A percentile compares a stretch with the other conserved stretches of the same genome.
Conservation (phyloP, 2,888 invertebrate genomes). For the Lepas anatifera region DNA sequence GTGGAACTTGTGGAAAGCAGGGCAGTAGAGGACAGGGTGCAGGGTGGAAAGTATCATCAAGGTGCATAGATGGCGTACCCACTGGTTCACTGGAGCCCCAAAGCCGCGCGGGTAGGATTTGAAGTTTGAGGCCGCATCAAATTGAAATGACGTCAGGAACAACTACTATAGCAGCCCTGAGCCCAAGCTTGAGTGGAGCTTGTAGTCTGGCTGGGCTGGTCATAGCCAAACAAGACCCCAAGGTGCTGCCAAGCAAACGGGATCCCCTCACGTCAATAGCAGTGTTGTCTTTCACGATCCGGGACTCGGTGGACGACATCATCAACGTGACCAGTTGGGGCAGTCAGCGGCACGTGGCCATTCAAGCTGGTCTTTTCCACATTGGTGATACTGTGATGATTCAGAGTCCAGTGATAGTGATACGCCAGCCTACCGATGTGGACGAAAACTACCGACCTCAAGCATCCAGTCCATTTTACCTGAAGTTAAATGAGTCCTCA, state of each 20-base stretch:
- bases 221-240: conserved; percentile 1
- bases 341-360: conserved; percentile 4
- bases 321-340: conserved; percentile 11
- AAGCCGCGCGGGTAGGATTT: no score
- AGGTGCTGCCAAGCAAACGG: neutral
- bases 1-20: no score
- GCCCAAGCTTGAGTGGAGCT: neutral
- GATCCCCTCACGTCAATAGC: neutral
- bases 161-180: neutral
- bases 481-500: neutral
- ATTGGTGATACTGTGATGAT: neutral
- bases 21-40: no score
- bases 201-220: neutral
- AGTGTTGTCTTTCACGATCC: neutral
- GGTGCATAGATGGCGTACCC: no score
- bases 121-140: no score
- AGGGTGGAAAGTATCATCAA: no score
- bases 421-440: neutral
- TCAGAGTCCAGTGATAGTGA: neutral
- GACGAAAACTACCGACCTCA: neutral
- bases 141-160: neutral
- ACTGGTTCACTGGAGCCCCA: no score
- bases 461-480: neutral
- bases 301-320: neutral
- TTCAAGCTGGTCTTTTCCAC: conserved; percentile 7